phyloP scores from a whole-genome alignment of 2,113 vertebrate species.

The Corythoichthys intestinalis region DNA sequence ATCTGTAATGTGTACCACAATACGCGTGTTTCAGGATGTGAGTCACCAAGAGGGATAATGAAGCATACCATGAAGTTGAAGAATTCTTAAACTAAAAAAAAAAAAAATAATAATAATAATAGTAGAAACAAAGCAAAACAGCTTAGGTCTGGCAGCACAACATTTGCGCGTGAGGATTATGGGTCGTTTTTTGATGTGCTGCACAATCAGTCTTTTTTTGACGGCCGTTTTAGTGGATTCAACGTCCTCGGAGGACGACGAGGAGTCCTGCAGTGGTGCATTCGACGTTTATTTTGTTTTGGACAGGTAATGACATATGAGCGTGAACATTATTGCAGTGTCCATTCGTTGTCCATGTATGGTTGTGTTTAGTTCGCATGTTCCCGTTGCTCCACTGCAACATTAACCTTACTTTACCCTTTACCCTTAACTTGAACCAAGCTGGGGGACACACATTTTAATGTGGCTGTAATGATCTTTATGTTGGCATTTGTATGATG shows the following conservation, averaged over 20 bases:
- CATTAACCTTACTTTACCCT: not conserved
- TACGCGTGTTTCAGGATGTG: not conserved
- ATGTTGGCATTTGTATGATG: not conserved
- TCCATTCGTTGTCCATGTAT: constrained; percentile 56
- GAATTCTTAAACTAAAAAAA: not conserved
- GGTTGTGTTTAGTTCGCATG: constrained; percentile 52
- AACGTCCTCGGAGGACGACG: constrained; percentile 53
- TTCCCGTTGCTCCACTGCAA: constrained; percentile 15
- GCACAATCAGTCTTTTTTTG: constrained; percentile 30
- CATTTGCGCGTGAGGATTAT: constrained; percentile 46
- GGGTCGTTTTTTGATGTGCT: constrained; percentile 43
- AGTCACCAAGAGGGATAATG: not conserved
- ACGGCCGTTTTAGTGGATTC: constrained; percentile 16
- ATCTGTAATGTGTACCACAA: not conserved
- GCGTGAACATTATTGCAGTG: not conserved
- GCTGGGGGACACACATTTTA: not conserved
- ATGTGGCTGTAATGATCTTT: not conserved
- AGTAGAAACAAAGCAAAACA: no score
- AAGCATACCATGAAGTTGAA: not conserved
- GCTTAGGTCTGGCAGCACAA: not conserved
- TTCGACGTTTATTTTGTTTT: constrained; percentile 88
- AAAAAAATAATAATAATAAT: no score
- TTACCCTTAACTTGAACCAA: not conserved
- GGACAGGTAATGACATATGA: constrained; percentile 63
- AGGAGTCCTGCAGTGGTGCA: constrained; percentile 80